A percentile compares a stretch with the other conserved stretches of the same genome.
phyloP scores from a whole-genome alignment of 1,140 invertebrate species.

The Ceratoteleas bidentatus region DNA sequence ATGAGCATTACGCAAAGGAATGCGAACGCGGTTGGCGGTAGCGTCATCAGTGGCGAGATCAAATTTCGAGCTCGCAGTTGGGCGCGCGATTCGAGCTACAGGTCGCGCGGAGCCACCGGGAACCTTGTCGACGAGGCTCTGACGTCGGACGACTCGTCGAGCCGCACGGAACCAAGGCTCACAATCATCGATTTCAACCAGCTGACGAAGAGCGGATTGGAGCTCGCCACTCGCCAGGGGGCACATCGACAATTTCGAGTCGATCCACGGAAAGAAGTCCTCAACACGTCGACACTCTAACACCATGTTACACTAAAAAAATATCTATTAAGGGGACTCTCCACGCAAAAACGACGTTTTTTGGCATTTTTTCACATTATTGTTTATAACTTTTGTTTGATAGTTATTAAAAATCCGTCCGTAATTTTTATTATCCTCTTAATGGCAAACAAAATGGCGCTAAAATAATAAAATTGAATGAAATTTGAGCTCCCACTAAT shows the following conservation, averaged over 20 bases:
- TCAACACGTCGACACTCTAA: constrained; percentile 16
- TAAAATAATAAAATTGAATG: too few species aligned
- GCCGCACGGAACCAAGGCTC: constrained; percentile 82
- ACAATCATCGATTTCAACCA: constrained; percentile 88
- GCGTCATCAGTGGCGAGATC: constrained; percentile 66
- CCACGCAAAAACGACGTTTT: too few species aligned
- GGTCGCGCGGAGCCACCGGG: constrained; percentile 75
- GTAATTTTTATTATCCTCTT: too few species aligned
- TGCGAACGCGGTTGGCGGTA: constrained; percentile 61
- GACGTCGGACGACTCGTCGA: constrained; percentile 17
- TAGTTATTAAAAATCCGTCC: too few species aligned
- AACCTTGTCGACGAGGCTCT: constrained; percentile 66
- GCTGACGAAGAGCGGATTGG: constrained; percentile 84
- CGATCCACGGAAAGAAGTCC: neutral
- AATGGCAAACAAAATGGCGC: too few species aligned
- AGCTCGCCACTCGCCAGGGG: constrained; percentile 73
- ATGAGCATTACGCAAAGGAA: constrained; percentile 76
- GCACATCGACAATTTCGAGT: constrained; percentile 10
- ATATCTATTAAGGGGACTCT: too few species aligned
- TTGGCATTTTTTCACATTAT: too few species aligned
- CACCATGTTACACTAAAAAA: too few species aligned
- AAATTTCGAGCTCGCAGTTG: constrained; percentile 51
- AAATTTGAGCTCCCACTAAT: too few species aligned
- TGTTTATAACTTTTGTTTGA: too few species aligned
- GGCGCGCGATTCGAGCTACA: constrained; percentile 76